phyloP scores from a whole-genome alignment of 2,888 invertebrate species.

The Sinohyriopsis cumingii region DNA sequence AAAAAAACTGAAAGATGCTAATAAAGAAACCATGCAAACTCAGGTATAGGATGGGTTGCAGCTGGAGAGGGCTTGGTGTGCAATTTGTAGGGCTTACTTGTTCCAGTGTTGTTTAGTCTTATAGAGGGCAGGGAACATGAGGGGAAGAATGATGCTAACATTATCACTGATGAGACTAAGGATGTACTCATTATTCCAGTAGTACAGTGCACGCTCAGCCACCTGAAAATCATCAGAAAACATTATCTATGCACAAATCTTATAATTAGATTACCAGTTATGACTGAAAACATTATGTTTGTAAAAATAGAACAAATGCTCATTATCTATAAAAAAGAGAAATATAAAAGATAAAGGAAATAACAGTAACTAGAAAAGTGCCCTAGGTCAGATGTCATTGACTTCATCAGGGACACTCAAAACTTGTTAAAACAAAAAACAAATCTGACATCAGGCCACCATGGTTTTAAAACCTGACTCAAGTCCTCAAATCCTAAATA shows the following conservation, averaged over 20 bases:
- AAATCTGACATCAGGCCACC: too few species aligned
- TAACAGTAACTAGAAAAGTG: too few species aligned
- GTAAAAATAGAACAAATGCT: conserved; percentile 24
- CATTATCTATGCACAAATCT: not conserved
- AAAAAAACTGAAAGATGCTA: too few species aligned
- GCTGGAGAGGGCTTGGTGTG: not conserved
- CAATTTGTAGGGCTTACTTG: conserved; percentile 75
- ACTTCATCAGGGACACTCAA: too few species aligned
- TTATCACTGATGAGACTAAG: conserved; percentile 99
- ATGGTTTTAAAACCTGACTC: too few species aligned
- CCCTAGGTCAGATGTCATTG: too few species aligned
- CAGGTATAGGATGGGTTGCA: too few species aligned
- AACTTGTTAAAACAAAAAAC: too few species aligned
- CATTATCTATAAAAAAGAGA: not conserved
- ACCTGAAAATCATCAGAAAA: conserved; percentile 78
- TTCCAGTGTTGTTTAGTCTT: conserved; percentile 99
- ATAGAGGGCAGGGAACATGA: conserved; percentile 99
- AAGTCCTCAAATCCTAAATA: too few species aligned
- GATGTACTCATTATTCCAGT: conserved; percentile 99
- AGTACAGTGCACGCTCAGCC: conserved; percentile 97
- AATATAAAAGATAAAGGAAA: too few species aligned
- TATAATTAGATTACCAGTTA: too few species aligned
- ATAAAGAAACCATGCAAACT: too few species aligned
- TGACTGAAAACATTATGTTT: conserved; percentile 10
- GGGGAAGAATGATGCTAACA: conserved; percentile 97